Conservation (phyloP, 2,113 vertebrate species). For the Propithecus coquereli region DNA sequence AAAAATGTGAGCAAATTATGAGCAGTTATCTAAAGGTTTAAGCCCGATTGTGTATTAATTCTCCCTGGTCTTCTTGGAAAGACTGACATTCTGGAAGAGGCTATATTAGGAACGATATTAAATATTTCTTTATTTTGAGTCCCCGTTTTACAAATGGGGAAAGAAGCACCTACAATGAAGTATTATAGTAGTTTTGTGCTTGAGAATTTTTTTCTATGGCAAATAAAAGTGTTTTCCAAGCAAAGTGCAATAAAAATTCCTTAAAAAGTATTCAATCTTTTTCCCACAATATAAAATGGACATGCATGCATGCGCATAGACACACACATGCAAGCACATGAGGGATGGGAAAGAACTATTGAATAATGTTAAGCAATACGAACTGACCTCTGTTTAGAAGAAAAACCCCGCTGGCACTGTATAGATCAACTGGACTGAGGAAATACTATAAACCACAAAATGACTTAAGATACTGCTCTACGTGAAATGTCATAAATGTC, state of each 20-base stretch:
- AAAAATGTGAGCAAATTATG: not conserved
- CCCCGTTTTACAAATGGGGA: not conserved
- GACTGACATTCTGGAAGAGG: not conserved
- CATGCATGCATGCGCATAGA: not conserved
- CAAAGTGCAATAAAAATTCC: not conserved
- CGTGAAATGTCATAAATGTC: not conserved
- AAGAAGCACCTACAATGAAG: not conserved
- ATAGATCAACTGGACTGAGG: not conserved
- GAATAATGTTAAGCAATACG: not conserved
- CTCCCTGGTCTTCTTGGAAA: not conserved
- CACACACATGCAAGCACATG: not conserved
- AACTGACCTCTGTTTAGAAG: not conserved
- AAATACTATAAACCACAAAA: not conserved
- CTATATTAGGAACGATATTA: not conserved
- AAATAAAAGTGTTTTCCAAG: not conserved
- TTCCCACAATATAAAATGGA: not conserved
- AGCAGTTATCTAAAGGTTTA: not conserved
- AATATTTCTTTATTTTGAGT: not conserved
- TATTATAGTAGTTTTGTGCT: not conserved
- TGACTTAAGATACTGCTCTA: not conserved
- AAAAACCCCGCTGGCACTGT: not conserved
- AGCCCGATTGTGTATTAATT: not conserved
- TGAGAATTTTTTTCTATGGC: not conserved
- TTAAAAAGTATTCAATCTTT: not conserved
- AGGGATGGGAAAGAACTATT: not conserved